A percentile compares a stretch with the other conserved stretches of the same genome.
phyloP scores from a whole-genome alignment of 1,140 invertebrate genomes.

The Hylaeus anthracinus region DNA sequence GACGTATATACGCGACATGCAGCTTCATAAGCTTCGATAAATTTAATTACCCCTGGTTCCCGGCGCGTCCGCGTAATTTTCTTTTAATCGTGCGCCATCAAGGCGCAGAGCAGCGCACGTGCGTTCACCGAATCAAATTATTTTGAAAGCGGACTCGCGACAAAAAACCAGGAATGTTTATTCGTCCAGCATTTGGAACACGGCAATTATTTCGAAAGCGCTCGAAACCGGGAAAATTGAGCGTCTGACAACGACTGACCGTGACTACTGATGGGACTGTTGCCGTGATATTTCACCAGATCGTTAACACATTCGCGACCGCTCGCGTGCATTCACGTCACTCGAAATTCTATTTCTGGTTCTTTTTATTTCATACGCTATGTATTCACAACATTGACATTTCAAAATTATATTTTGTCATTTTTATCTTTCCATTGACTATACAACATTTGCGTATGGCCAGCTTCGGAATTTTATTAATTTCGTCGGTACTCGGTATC shows the following conservation, averaged over 20 bases:
- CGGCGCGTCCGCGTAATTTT: conserved; percentile 18
- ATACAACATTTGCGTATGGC: no score
- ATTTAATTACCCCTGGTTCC: conserved; percentile 49
- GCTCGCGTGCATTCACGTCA: no score
- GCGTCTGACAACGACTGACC: conserved; percentile 19
- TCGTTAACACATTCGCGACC: no score
- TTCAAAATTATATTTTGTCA: no score
- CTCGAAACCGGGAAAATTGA: conserved; percentile 13
- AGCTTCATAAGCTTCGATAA: conserved; percentile 57
- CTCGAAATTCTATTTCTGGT: no score
- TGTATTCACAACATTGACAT: no score
- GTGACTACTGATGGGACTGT: not conserved
- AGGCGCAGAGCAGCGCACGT: not conserved
- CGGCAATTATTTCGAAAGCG: not conserved
- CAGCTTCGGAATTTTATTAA: no score
- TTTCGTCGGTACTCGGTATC: no score
- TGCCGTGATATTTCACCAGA: no score
- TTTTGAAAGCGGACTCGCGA: not conserved
- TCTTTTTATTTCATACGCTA: no score
- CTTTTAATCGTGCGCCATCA: conserved; percentile 33
- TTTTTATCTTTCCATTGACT: no score
- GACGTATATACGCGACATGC: conserved; percentile 55
- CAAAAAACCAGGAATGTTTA: not conserved
- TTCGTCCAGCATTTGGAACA: not conserved
- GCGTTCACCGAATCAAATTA: not conserved